Percentiles rank a stretch among this genome's conserved stretches.
Conservation (phyloP, 2,113 vertebrate species). For the Megaceryle maxima region DNA sequence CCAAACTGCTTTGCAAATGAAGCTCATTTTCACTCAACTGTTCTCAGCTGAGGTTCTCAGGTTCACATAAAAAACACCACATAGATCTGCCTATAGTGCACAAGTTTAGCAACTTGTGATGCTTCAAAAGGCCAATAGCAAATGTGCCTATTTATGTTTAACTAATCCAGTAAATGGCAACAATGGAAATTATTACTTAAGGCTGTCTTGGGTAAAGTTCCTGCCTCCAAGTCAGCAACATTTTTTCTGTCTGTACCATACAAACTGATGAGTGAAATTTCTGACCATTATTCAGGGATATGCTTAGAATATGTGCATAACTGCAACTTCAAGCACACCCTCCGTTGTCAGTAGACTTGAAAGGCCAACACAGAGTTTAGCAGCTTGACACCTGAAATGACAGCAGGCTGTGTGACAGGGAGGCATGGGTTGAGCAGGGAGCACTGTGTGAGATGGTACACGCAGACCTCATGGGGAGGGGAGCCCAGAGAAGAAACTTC, state of each 20-base stretch:
- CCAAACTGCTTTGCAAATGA: background rate
- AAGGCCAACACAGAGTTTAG: background rate
- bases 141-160: background rate
- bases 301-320: background rate
- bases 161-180: background rate
- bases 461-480: accelerated
- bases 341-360: background rate
- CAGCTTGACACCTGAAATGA: background rate
- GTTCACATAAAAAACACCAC: background rate
- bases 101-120: background rate
- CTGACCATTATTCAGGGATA: background rate
- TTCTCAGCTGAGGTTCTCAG: background rate
- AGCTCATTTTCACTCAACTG: background rate
- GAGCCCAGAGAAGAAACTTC: background rate
- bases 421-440: background rate
- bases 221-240: background rate
- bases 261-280: background rate
- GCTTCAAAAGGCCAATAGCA: background rate
- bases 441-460: accelerated
- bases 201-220: background rate
- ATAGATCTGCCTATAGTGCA: background rate
- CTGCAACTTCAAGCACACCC: background rate
- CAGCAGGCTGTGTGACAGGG: background rate
- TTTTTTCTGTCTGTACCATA: background rate
- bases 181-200: background rate